Evolutionary conservation across 2,888 invertebrate species (phyloP).

Genomic region (Nyleta sp.): DNA sequence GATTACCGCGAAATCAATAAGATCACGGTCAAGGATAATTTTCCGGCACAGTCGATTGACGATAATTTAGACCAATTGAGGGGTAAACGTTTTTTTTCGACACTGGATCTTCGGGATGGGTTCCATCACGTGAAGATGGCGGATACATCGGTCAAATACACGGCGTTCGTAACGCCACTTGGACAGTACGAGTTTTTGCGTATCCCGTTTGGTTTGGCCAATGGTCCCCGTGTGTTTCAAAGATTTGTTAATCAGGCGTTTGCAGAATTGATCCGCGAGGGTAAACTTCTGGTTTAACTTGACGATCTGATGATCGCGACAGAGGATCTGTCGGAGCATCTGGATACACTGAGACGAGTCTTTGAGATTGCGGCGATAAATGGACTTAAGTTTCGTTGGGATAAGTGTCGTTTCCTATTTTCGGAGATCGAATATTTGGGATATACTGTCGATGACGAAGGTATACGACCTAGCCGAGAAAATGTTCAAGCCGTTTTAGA

Average conservation of each 20-base stretch:
- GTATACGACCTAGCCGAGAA: background rate
- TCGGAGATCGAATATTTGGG: slow-evolving; percentile 4
- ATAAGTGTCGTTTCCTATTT: slow-evolving; percentile 1
- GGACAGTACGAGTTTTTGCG: background rate
- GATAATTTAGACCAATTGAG: slow-evolving; percentile 58
- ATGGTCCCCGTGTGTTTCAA: slow-evolving; percentile 1
- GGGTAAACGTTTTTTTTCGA: background rate
- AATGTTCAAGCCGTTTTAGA: slow-evolving; percentile 5
- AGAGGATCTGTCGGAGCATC: background rate
- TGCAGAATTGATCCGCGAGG: background rate
- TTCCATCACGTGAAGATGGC: slow-evolving; percentile 3
- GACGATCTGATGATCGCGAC: slow-evolving; percentile 28
- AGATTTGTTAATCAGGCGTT: slow-evolving; percentile 5
- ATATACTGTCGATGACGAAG: background rate
- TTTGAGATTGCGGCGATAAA: background rate
- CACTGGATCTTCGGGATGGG: background rate
- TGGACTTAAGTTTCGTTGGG: background rate
- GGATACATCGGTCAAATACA: background rate
- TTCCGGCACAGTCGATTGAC: slow-evolving; percentile 68
- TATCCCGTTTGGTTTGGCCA: slow-evolving; percentile 8
- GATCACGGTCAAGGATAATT: slow-evolving; percentile 67
- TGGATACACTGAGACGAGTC: background rate
- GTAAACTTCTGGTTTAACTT: slow-evolving; percentile 2
- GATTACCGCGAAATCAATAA: slow-evolving; percentile 71
- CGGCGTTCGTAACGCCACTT: background rate